phyloP scores from a whole-genome alignment of 2,797 vertebrate species.

The Leuciscus waleckii region DNA sequence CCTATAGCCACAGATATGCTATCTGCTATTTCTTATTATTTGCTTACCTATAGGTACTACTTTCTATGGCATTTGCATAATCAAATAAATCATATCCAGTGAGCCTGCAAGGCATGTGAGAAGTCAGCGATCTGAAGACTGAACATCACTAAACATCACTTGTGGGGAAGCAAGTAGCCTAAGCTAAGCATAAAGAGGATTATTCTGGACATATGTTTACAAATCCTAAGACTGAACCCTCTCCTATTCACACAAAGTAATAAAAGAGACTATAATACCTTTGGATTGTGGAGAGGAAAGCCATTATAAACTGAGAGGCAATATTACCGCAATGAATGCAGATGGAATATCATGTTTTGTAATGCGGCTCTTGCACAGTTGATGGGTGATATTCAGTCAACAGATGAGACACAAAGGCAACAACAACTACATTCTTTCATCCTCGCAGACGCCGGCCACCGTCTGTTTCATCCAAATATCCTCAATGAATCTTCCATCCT shows the following conservation, averaged over 20 bases:
- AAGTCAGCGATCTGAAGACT: not conserved
- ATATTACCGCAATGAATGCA: conserved; percentile 16
- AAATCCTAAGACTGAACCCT: not conserved
- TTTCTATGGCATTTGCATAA: not conserved
- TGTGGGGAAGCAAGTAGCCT: not conserved
- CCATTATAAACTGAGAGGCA: conserved; percentile 26
- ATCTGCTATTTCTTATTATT: not conserved
- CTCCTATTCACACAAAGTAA: conserved; percentile 3
- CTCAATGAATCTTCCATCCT: conserved; percentile 39
- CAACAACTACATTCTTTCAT: conserved; percentile 32
- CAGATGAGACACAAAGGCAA: conserved; percentile 43
- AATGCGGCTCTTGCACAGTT: conserved; percentile 6
- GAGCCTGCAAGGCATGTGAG: not conserved
- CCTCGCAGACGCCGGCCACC: conserved; percentile 1
- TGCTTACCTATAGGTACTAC: not conserved
- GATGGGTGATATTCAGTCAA: conserved; percentile 33
- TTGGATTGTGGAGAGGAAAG: conserved; percentile 26
- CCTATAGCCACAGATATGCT: conserved; percentile 11
- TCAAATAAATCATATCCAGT: not conserved
- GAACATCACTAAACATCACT: not conserved
- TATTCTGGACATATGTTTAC: conserved; percentile 12
- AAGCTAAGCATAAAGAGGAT: not conserved
- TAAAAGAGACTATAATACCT: conserved; percentile 14
- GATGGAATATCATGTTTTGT: conserved; percentile 29
- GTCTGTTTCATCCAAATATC: conserved; percentile 34